These are phyloP conservation scores for Ophioninae sp. DNA, from an alignment of 2,888 invertebrate genomes.

Conservation along the genomic window DNA sequence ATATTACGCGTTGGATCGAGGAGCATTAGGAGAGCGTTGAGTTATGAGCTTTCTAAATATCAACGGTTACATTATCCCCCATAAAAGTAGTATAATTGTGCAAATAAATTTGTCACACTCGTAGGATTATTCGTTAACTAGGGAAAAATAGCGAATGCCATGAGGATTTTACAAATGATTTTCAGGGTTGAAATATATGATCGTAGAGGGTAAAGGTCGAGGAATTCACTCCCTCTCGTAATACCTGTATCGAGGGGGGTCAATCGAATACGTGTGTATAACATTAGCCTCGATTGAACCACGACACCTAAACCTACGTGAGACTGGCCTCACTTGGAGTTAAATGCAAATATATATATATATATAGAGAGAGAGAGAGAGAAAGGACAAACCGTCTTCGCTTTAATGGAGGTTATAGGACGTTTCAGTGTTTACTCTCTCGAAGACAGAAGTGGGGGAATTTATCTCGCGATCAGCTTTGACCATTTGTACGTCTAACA, in stretches of 20 bases:
- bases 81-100: constrained; percentile 51
- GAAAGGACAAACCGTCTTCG: constrained; percentile 32
- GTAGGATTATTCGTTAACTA: constrained; percentile 36
- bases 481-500: constrained; percentile 59
- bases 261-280: constrained; percentile 36
- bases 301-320: constrained; percentile 45
- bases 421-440: constrained; percentile 37
- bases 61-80: constrained; percentile 46
- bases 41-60: constrained; percentile 50
- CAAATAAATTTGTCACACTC: constrained; percentile 54
- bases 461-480: constrained; percentile 4
- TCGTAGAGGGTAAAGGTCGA: constrained; percentile 52
- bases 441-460: constrained; percentile 38
- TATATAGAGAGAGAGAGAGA: constrained; percentile 10
- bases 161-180: constrained; percentile 53
- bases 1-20: constrained; percentile 1
- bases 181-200: constrained; percentile 57
- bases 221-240: constrained; percentile 51
- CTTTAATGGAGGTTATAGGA: constrained; percentile 46
- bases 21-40: constrained; percentile 18
- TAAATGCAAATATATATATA: constrained; percentile 19
- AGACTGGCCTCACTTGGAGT: constrained; percentile 29
- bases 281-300: constrained; percentile 37
- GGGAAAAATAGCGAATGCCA: constrained; percentile 6
- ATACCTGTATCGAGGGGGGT: constrained; percentile 51